Conservation (phyloP, 2,797 vertebrate genomes). For the Triplophysa yarkandensis region DNA sequence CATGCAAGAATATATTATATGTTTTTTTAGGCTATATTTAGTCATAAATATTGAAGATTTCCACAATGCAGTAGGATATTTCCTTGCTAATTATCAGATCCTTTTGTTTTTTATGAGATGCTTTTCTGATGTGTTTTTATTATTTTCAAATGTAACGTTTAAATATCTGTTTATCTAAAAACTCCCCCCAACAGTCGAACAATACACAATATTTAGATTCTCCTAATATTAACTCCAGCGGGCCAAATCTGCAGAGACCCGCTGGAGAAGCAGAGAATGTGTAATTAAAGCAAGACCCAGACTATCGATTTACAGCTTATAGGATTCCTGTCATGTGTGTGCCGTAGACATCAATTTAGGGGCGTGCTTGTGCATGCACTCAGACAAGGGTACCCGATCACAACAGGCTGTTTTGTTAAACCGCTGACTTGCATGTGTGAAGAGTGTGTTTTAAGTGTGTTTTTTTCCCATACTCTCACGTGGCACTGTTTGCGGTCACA, state of each 20-base stretch:
- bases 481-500: constrained; percentile 33
- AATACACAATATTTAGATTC: constrained; percentile 35
- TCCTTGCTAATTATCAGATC: constrained; percentile 1
- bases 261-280: constrained; percentile 36
- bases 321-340: constrained; percentile 52
- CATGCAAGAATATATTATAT: constrained; percentile 14
- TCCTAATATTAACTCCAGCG: constrained; percentile 37
- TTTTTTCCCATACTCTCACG: constrained; percentile 56
- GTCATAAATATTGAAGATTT: constrained; percentile 38
- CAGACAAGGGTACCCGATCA: constrained; percentile 20
- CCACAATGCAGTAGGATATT: constrained; percentile 23
- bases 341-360: constrained; percentile 45
- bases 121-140: background rate
- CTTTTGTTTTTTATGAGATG: background rate
- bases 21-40: constrained; percentile 41
- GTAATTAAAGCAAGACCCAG: constrained; percentile 54
- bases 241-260: constrained; percentile 43
- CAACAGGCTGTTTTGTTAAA: constrained; percentile 42
- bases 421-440: constrained; percentile 17
- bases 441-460: constrained; percentile 37
- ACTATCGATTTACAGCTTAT: constrained; percentile 49
- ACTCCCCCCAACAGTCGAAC: background rate
- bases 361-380: constrained; percentile 26
- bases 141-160: constrained; percentile 25
- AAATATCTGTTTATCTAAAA: constrained; percentile 30